Base-by-base conservation (phyloP, 2,888 invertebrate genomes). In the Helicoverpa assulta region DNA sequence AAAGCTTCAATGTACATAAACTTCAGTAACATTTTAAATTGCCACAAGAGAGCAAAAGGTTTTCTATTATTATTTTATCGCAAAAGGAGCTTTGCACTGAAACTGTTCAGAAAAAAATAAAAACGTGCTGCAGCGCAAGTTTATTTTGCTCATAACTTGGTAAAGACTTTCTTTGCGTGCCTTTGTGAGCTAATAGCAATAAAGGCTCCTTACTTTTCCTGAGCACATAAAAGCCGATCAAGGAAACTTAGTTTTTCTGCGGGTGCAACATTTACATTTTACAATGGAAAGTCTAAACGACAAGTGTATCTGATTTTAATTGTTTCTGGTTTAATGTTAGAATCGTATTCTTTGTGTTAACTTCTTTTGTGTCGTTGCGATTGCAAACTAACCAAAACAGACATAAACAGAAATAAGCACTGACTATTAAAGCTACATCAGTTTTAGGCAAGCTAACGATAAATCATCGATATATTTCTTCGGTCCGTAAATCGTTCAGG, bases 401-500 rank as follows among this genome's bases (percentile, higher is more conserved):
- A 8, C 26, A 26, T 26, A 26, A 26, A 4, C 4, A 26, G 4
- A 26, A 26, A 26, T 2, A 26, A 26, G 26, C 26, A 3, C 26
- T 2, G 33, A 33, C 8, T 33, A 33, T 33, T 33, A 10, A 33
- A 33, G 8, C 10, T 33, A 10, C 10, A 12, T 40, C 4, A 40
- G 3, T 40, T 40, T 18, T 7, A 50, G 50, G 7, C 50, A 50
- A 3, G 8, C 7, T 18, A 29, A 50, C 64, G 43, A 71, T 58
- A 72, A 21, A 21, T 71, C 26, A 65, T 58, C 50, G 26, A 33
- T 66, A 8, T 59, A 33, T 53, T 55, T 37, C 51, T 43, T 52
- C 18, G 18, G 18, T 21, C n/a, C 12, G 21, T 33, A 67, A 66
- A 58, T 43, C 70, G 69, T 70, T 78, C 74, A 76, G 57, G 6